phyloP scores from a whole-genome alignment of 1,140 invertebrate species.

The Caligus rogercresseyi region DNA sequence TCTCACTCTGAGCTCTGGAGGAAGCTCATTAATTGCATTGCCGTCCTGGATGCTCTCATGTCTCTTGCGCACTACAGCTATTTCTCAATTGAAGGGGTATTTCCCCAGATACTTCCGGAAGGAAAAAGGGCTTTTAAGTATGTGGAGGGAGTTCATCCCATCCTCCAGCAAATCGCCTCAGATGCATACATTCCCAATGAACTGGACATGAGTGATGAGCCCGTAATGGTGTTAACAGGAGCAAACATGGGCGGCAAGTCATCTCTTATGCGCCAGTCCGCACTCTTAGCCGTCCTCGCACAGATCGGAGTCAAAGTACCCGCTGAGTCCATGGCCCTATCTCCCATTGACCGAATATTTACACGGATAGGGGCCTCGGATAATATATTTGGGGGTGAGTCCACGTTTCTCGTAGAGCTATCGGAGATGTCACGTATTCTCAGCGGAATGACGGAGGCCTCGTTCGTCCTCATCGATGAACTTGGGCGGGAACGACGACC shows the following conservation, averaged over 20 bases:
- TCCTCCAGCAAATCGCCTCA: background rate
- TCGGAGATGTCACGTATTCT: conserved; percentile 79
- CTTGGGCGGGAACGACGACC: conserved; percentile 40
- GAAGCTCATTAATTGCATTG: conserved; percentile 52
- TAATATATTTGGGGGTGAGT: conserved; percentile 75
- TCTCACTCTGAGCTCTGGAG: conserved; percentile 52
- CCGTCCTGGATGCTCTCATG: conserved; percentile 65
- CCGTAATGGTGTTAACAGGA: conserved; percentile 16
- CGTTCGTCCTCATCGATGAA: conserved; percentile 85
- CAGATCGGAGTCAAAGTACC: conserved; percentile 56
- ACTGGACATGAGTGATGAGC: conserved; percentile 28
- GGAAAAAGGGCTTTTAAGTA: conserved; percentile 7
- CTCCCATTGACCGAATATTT: conserved; percentile 78
- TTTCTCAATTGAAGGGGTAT: conserved; percentile 26
- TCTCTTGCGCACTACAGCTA: conserved; percentile 51
- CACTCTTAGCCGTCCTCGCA: conserved; percentile 67
- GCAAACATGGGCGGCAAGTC: conserved; percentile 59
- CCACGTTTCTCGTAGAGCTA: conserved; percentile 86
- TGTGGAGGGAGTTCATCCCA: conserved; percentile 35
- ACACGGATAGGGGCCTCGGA: conserved; percentile 83
- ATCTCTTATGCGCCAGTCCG: conserved; percentile 86
- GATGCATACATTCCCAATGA: conserved; percentile 25
- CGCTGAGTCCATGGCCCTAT: conserved; percentile 32
- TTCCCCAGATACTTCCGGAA: conserved; percentile 27
- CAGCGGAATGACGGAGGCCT: conserved; percentile 63